Conservation (phyloP, 2,113 vertebrate genomes). For the Columba livia region DNA sequence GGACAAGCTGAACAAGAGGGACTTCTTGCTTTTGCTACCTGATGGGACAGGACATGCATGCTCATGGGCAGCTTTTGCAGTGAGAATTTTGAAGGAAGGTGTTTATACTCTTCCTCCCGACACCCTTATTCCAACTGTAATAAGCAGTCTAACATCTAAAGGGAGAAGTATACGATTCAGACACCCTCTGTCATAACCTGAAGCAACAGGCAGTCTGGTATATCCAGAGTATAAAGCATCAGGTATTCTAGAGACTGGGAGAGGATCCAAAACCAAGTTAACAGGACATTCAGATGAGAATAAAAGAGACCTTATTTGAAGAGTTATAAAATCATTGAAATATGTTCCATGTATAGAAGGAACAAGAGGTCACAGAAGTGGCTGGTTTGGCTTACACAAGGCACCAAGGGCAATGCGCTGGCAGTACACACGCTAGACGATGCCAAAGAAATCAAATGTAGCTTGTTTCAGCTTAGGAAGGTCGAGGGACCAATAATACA, state of each 20-base stretch:
- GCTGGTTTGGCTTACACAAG: slow-evolving; percentile 31
- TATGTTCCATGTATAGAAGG: slow-evolving; percentile 43
- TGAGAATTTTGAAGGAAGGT: background rate
- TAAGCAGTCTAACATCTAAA: background rate
- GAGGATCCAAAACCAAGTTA: slow-evolving; percentile 26
- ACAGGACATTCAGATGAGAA: slow-evolving; percentile 27
- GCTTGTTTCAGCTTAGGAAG: slow-evolving; percentile 19
- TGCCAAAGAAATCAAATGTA: slow-evolving; percentile 64
- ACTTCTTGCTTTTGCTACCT: background rate
- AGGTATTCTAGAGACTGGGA: slow-evolving; percentile 37
- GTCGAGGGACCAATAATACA: slow-evolving; percentile 50
- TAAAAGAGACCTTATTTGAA: slow-evolving; percentile 50
- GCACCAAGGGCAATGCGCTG: slow-evolving; percentile 25
- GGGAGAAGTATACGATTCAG: background rate
- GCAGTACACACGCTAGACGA: background rate
- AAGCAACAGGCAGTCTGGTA: background rate
- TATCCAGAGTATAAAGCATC: slow-evolving; percentile 6
- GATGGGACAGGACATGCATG: background rate
- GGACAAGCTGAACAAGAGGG: background rate
- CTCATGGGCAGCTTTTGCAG: background rate
- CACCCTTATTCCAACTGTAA: background rate
- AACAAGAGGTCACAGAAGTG: slow-evolving; percentile 58
- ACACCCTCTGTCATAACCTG: background rate
- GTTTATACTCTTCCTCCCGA: background rate
- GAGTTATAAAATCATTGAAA: slow-evolving; percentile 28